Conservation (phyloP, 2,797 vertebrate species). For the Carapus acus region DNA sequence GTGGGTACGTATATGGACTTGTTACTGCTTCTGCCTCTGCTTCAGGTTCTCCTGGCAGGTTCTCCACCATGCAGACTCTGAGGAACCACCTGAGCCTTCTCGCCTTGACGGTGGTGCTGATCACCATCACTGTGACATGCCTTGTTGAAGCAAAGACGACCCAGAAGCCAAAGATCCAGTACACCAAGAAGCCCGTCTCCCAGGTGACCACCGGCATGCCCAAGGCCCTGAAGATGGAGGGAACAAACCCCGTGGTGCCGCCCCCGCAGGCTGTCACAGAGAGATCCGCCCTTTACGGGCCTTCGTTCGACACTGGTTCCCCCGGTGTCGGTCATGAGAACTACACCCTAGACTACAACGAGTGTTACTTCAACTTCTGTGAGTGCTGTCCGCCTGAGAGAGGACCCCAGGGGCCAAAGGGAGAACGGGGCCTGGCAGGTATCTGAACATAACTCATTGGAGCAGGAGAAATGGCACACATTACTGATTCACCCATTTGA, state of each 20-base stretch:
- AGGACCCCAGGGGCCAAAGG: conserved; percentile 78
- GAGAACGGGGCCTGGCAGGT: conserved; percentile 82
- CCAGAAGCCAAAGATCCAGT: conserved; percentile 78
- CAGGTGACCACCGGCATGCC: conserved; percentile 57
- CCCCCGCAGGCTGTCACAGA: conserved; percentile 48
- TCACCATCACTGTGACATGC: conserved; percentile 51
- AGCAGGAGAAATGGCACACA: background rate
- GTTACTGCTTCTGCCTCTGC: background rate
- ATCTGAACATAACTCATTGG: conserved; percentile 11
- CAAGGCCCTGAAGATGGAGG: conserved; percentile 50
- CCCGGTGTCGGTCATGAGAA: conserved; percentile 73
- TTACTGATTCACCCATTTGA: no score
- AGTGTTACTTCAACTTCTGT: conserved; percentile 94
- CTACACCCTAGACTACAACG: conserved; percentile 82
- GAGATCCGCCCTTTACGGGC: conserved; percentile 51
- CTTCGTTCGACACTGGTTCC: conserved; percentile 51
- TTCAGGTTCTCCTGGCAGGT: conserved; percentile 42
- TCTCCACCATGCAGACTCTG: conserved; percentile 64
- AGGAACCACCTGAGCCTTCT: conserved; percentile 44
- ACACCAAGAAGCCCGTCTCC: conserved; percentile 79
- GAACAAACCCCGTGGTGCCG: conserved; percentile 46
- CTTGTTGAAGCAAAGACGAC: conserved; percentile 75
- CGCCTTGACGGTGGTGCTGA: conserved; percentile 40
- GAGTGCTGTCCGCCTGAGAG: conserved; percentile 82
- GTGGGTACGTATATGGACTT: no score